These are phyloP conservation scores for Cybosia mesomella DNA, from an alignment of 2,888 invertebrate species.

Conservation along the genomic window DNA sequence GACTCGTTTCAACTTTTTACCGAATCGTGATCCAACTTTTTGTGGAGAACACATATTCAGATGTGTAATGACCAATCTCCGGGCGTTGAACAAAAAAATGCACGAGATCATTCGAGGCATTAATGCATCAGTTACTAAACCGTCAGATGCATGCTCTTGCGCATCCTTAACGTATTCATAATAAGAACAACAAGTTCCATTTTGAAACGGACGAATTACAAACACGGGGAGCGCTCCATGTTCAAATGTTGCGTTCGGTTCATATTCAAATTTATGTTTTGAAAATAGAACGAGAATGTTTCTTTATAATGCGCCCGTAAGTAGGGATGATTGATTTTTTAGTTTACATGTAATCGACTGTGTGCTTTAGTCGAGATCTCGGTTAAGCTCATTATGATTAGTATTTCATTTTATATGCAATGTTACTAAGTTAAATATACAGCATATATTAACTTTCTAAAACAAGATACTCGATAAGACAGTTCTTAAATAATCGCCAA, in stretches of 20 bases:
- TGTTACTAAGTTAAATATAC: constrained; percentile 35
- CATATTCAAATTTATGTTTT: constrained; percentile 81
- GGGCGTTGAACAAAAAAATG: constrained; percentile 77
- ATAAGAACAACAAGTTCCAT: constrained; percentile 82
- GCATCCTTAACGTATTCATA: constrained; percentile 85
- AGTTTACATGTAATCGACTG: constrained; percentile 43
- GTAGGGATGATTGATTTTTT: constrained; percentile 55
- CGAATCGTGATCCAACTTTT: constrained; percentile 82
- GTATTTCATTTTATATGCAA: constrained; percentile 30
- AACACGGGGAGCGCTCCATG: constrained; percentile 77
- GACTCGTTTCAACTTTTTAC: constrained; percentile 79
- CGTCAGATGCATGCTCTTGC: constrained; percentile 83
- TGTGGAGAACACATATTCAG: constrained; percentile 84
- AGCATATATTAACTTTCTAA: constrained; percentile 42
- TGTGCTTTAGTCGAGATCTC: constrained; percentile 38
- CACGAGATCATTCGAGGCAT: constrained; percentile 79
- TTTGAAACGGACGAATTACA: constrained; percentile 79
- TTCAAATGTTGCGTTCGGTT: constrained; percentile 70
- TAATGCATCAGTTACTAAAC: constrained; percentile 87
- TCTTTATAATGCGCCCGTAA: constrained; percentile 56
- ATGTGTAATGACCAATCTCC: constrained; percentile 86
- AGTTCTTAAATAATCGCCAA: constrained; percentile 38
- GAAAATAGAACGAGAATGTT: constrained; percentile 68
- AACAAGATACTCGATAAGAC: constrained; percentile 36
- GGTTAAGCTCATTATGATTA: constrained; percentile 33